Percentiles rank a stretch among this genome's conserved stretches.
phyloP scores from a whole-genome alignment of 2,797 vertebrate genomes.

The Buphagus erythrorhynchus region DNA sequence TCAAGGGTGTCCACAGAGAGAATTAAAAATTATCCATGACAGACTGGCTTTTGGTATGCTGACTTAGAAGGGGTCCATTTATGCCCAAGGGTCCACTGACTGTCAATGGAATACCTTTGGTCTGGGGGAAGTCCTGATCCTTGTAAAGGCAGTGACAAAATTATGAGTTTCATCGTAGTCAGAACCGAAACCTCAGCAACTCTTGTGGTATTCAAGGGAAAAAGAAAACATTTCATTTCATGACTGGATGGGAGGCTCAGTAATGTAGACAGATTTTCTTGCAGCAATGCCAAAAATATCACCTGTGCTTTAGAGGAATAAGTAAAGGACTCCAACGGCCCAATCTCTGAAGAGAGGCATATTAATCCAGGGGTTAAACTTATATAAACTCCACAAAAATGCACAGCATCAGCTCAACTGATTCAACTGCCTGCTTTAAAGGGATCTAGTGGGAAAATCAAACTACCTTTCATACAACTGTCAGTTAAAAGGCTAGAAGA shows the following conservation, averaged over 20 bases:
- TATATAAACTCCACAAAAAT: neutral
- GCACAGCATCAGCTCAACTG: neutral
- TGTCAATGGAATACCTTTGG: neutral
- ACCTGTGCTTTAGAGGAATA: constrained; percentile 9
- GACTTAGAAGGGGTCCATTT: neutral
- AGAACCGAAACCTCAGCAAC: constrained; percentile 51
- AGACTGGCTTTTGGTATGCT: neutral
- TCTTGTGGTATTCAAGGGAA: neutral
- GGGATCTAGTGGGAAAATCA: neutral
- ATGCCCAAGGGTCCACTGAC: neutral
- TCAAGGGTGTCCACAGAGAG: neutral
- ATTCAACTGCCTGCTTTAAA: neutral
- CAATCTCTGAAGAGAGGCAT: neutral
- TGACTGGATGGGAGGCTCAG: neutral
- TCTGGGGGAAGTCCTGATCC: neutral
- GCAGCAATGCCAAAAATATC: neutral
- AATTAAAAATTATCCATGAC: neutral
- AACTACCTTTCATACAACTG: neutral
- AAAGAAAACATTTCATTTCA: constrained; percentile 33
- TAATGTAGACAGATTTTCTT: neutral
- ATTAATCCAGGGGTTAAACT: constrained; percentile 1
- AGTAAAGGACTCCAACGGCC: neutral
- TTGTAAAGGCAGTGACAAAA: constrained; percentile 2
- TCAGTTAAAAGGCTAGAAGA: neutral
- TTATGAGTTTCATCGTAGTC: neutral